A percentile compares a stretch with the other conserved stretches of the same genome.
phyloP scores from a whole-genome alignment of 1,140 invertebrate species.

The Lucilia cuprina region DNA sequence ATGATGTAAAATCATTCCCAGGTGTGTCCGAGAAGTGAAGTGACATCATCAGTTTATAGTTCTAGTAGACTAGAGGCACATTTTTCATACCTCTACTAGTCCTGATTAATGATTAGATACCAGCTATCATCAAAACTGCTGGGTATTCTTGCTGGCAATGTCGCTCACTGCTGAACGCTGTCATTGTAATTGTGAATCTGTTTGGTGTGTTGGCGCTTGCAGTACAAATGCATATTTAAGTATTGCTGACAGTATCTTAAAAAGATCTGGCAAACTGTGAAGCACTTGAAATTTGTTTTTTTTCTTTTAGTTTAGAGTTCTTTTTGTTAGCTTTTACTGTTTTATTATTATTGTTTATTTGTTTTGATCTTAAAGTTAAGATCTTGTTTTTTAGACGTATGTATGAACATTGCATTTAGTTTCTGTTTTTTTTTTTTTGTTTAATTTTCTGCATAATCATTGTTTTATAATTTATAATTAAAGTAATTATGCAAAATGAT shows the following conservation, averaged over 20 bases:
- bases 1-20: no score
- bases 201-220: neutral
- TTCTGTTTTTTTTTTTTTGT: neutral
- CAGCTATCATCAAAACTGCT: neutral
- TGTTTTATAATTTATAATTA: slow-evolving; percentile 6
- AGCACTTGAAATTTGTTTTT: neutral
- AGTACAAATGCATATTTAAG: slow-evolving; percentile 11
- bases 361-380: neutral
- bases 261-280: neutral
- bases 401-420: neutral
- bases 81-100: no score
- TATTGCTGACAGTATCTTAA: slow-evolving; percentile 1
- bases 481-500: neutral
- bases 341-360: neutral
- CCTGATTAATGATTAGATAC: no score
- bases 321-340: neutral
- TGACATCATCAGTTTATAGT: no score
- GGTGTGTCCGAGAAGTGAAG: no score
- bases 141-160: neutral
- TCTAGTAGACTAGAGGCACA: no score
- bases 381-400: neutral
- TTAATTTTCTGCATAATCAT: neutral
- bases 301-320: neutral
- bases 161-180: neutral
- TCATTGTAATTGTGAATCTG: neutral